These are phyloP conservation scores for Drosophila neutralis DNA, from an alignment of 2,888 invertebrate species.

Conservation along the genomic window DNA sequence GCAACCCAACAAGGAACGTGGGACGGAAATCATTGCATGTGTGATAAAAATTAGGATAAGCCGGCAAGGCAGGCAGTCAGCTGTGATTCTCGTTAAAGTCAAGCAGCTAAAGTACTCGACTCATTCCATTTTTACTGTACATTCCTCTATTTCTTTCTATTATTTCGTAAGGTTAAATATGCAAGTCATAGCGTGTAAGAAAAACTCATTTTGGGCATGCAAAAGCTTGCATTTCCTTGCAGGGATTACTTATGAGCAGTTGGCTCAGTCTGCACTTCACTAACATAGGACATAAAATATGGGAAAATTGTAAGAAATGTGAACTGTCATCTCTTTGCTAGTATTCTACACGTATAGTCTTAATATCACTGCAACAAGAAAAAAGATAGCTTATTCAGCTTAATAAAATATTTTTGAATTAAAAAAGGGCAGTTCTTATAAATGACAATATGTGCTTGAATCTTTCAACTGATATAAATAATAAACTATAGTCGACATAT, in stretches of 20 bases:
- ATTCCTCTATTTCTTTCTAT: not conserved
- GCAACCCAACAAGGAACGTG: constrained; percentile 34
- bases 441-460: not conserved
- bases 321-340: not conserved
- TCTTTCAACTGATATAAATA: not conserved
- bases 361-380: too few species aligned
- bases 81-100: constrained; percentile 48
- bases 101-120: constrained; percentile 49
- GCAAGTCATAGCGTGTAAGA: constrained; percentile 24
- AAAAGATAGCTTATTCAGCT: not conserved
- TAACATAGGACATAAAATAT: not conserved
- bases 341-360: not conserved
- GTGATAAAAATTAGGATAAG: constrained; percentile 67
- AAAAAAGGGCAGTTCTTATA: not conserved
- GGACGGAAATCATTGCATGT: constrained; percentile 56
- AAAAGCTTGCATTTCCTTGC: constrained; percentile 37
- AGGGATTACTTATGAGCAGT: constrained; percentile 24
- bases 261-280: constrained; percentile 6
- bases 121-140: constrained; percentile 10
- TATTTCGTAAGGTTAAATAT: constrained; percentile 27
- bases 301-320: not conserved
- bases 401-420: not conserved
- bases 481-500: not conserved
- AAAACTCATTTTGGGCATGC: constrained; percentile 44
- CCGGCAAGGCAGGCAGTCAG: constrained; percentile 39